Percentiles rank a stretch among this genome's conserved stretches.
Conservation (phyloP, 2,888 invertebrate genomes). For the Papilio gigon region DNA sequence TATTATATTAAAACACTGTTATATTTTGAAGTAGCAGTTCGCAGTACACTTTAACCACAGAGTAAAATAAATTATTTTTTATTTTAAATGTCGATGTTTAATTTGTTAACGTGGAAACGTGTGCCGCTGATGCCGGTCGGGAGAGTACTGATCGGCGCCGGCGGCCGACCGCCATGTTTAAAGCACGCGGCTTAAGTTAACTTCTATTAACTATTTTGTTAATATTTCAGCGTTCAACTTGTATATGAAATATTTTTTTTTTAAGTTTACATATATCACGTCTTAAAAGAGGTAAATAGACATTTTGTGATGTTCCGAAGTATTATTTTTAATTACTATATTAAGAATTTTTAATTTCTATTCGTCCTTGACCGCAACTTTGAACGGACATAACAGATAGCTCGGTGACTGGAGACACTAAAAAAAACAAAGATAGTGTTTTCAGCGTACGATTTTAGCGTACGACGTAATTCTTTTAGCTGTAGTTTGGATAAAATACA, state of each 20-base stretch:
- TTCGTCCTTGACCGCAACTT: neutral
- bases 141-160: slow-evolving; percentile 68
- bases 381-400: neutral
- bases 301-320: no score
- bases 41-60: slow-evolving; percentile 41
- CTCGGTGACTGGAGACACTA: neutral
- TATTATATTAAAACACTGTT: slow-evolving; percentile 50
- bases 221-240: slow-evolving; percentile 58
- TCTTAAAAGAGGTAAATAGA: no score
- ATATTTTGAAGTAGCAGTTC: slow-evolving; percentile 45
- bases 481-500: neutral
- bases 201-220: slow-evolving; percentile 61
- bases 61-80: slow-evolving; percentile 42
- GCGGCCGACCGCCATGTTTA: slow-evolving; percentile 70
- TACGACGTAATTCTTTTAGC: neutral
- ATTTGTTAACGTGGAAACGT: slow-evolving; percentile 56
- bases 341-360: no score
- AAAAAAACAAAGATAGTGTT: neutral
- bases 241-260: neutral
- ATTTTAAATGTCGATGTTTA: slow-evolving; percentile 44
- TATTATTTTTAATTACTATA: no score
- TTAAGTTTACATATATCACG: neutral
- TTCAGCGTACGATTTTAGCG: neutral
- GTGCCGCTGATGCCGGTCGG: slow-evolving; percentile 68
- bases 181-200: slow-evolving; percentile 64